These are phyloP conservation scores for Trichechus manatus DNA, from an alignment of 2,113 vertebrate species.

Conservation along the genomic window DNA sequence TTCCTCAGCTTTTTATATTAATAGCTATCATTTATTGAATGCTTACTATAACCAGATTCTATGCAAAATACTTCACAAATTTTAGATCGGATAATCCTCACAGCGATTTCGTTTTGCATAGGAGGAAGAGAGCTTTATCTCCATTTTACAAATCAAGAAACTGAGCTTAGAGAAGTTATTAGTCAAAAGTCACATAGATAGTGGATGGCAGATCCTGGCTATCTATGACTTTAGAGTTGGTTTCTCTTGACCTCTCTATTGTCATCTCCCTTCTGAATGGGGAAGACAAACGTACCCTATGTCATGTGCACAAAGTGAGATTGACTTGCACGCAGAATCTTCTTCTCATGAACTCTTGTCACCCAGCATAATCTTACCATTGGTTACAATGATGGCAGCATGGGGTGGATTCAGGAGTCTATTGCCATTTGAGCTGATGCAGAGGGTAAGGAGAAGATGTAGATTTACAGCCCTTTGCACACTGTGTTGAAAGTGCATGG, in stretches of 20 bases:
- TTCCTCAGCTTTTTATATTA: neutral
- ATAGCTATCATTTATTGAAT: neutral
- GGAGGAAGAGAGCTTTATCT: neutral
- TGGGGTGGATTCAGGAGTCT: neutral
- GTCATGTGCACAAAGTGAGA: neutral
- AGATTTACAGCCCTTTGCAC: neutral
- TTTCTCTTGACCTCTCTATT: neutral
- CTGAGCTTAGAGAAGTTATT: neutral
- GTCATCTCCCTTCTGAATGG: neutral
- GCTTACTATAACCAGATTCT: neutral
- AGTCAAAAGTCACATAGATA: neutral
- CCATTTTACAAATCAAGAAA: slow-evolving; percentile 38
- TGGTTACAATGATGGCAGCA: neutral
- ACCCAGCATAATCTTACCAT: neutral
- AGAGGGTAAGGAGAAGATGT: neutral
- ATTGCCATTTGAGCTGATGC: neutral
- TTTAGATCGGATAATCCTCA: neutral
- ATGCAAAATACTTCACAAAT: neutral
- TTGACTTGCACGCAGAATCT: neutral
- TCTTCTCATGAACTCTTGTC: neutral
- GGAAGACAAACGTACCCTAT: neutral
- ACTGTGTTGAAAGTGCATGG: neutral
- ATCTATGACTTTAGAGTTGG: neutral
- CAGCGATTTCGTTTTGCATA: neutral
- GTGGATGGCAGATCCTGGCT: neutral